Evolutionary conservation across 2,113 vertebrate genomes (phyloP), one percentile per base, ranked within the genome.

Genomic region (Heterocephalus glaber): DNA sequence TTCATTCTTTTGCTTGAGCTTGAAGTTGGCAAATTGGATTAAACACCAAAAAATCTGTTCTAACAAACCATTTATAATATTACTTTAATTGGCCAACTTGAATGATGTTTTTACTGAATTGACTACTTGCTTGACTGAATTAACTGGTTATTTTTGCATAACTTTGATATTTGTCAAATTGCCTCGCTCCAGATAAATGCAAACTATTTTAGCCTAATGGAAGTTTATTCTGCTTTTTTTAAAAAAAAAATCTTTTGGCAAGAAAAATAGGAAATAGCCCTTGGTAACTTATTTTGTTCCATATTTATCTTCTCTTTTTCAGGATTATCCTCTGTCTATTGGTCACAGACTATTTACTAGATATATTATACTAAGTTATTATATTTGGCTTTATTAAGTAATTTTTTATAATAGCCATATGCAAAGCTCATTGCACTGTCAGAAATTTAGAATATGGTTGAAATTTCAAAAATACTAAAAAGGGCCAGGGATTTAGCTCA

Each of bases 361-460:
- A 80, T 60, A 93, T 87, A 81, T 47, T 89, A 77, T 3, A 87
- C 58, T 77, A 92, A 30, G 20, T 90, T 82, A 95, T 90, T 85
- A 41, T 81, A 96, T 72, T 93, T 79, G 12, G 17, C 11, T 85
- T 92, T 65, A 89, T 79, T 88, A 81, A 79, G 17, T 0, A 83
- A 61, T 60, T 89, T 94, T 96, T 88, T 96, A 19, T 74, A 85
- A 24, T 70, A 87, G 41, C 92, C 52, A 92, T 63, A 77, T 84
- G 26, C 4, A 92, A 92, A 96, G 91, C 90, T 83, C 66, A 96
- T 61, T 81, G 30, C 0, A 26, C 86, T 89, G 16, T 68, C 10
- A 81, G 30, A 90, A 60, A 84, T 52, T 26, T 80, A 77, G n/a
- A 72, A 85, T 61, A 58, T 2, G 52, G 22, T 5, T 89, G n/a